Conservation (phyloP, 1,140 invertebrate genomes). For the Zaprionus africanus region DNA sequence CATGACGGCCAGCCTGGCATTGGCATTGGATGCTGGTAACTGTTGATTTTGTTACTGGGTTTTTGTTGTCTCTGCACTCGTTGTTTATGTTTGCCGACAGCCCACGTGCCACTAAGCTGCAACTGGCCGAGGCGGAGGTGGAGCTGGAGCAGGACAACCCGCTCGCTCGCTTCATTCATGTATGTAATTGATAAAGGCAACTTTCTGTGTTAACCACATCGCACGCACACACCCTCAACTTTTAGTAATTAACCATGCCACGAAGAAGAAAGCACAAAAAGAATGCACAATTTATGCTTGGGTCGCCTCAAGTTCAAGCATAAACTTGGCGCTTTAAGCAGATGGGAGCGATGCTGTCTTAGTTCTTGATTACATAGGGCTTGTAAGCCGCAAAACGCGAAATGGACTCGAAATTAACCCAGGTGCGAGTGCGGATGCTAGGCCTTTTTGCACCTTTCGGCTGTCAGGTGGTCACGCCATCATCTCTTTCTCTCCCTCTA, state of each 20-base stretch:
- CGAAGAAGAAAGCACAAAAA: background rate
- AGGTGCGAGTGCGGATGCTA: conserved; percentile 4
- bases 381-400: conserved; percentile 28
- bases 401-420: conserved; percentile 32
- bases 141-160: background rate
- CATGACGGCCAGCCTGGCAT: conserved; percentile 21
- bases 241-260: conserved; percentile 31
- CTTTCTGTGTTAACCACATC: conserved; percentile 12
- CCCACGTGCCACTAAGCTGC: conserved; percentile 48
- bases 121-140: background rate
- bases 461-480: background rate
- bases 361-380: conserved; percentile 16
- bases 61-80: conserved; percentile 45
- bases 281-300: conserved; percentile 3
- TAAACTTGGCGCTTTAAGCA: conserved; percentile 13
- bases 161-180: conserved; percentile 27
- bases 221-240: background rate
- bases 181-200: conserved; percentile 69
- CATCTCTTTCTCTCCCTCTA: background rate
- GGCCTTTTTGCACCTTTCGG: conserved; percentile 34
- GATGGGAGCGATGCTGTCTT: conserved; percentile 15
- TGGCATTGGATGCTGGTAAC: conserved; percentile 3
- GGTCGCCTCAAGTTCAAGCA: background rate
- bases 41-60: conserved; percentile 51
- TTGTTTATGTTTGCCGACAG: conserved; percentile 44